Conservation (phyloP, 1,140 invertebrate species). For the Eupristina koningsbergeri region DNA sequence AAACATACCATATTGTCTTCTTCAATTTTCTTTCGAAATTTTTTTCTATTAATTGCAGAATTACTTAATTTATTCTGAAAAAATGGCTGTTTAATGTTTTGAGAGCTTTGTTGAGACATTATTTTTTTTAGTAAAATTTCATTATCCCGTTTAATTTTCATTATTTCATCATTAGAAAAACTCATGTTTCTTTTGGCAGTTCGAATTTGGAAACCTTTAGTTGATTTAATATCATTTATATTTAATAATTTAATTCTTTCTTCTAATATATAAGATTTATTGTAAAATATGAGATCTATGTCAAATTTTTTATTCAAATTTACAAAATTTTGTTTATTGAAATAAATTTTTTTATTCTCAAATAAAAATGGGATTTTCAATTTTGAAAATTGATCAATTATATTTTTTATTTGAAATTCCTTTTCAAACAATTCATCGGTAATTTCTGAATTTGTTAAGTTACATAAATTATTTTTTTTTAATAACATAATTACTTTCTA, state of each 20-base stretch:
- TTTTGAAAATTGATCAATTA: conserved; percentile 50
- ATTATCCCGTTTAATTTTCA: conserved; percentile 72
- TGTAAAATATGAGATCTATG: conserved; percentile 10
- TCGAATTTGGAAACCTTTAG: background rate
- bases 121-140: conserved; percentile 70
- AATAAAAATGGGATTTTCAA: conserved; percentile 26
- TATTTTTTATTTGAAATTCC: conserved; percentile 56
- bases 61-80: conserved; percentile 55
- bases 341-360: background rate
- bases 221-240: conserved; percentile 14
- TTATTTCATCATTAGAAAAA: conserved; percentile 69
- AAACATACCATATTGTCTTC: conserved; percentile 63
- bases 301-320: conserved; percentile 8
- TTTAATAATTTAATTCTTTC: conserved; percentile 32
- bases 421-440: conserved; percentile 53
- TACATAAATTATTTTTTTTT: conserved; percentile 5
- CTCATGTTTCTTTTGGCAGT: conserved; percentile 68
- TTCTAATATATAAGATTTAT: conserved; percentile 15
- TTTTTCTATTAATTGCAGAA: conserved; percentile 66
- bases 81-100: conserved; percentile 47
- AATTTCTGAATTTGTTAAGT: conserved; percentile 4
- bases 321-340: background rate
- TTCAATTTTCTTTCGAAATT: conserved; percentile 63
- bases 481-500: conserved; percentile 35
- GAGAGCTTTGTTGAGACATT: conserved; percentile 62